Evolutionary conservation across 2,888 invertebrate genomes (phyloP), one percentile per base, ranked within the genome.

Genomic region (Orthosia incerta): DNA sequence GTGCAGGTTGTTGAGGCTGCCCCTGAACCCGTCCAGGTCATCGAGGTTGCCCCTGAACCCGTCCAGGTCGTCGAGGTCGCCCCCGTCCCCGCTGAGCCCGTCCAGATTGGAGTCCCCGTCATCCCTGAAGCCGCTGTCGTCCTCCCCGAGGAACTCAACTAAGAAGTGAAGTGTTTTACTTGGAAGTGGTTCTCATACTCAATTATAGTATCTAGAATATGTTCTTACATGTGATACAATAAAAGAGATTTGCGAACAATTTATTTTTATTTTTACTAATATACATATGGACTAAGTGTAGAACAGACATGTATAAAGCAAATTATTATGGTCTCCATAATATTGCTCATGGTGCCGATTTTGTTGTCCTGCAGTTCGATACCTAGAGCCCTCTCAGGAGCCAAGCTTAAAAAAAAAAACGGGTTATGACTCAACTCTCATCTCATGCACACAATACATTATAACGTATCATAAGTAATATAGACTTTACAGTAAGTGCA

Each of bases 81-180:
- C 18, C 80, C 82, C 15, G 86, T 84, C 39, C 82, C 87, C 71
- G 80, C 79, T 20, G 88, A 87, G 64, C 87, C 89, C 82, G 86
- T 91, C 69, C 57, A 79, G 59, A 85, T 89, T 65, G 89, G 82
- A 1, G 80, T 85, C 60, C 89, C 89, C 70, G 82, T 90, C 82
- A 71, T 91, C 76, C 89, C 91, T 67, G 74, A 81, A 15, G 89
- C 90, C 83, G 91, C 83, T 18, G 86, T 90, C 67, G 82, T 80
- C 75, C 89, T 91, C 60, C 91, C 92, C 62, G 91, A 91, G n/a
- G 76, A 60, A 53, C 89, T 92, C 66, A 91, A 90, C 89, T 91
- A 89, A 90, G 76, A 71, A 53, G 60, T 63, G 26, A 26, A 50
- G 15, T 16, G 26, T 57, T 50, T 39, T 39, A 39, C 9, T 39